These are phyloP conservation scores for Dryocosmus kuriphilus DNA, from an alignment of 2,888 invertebrate species.

Conservation along the genomic window DNA sequence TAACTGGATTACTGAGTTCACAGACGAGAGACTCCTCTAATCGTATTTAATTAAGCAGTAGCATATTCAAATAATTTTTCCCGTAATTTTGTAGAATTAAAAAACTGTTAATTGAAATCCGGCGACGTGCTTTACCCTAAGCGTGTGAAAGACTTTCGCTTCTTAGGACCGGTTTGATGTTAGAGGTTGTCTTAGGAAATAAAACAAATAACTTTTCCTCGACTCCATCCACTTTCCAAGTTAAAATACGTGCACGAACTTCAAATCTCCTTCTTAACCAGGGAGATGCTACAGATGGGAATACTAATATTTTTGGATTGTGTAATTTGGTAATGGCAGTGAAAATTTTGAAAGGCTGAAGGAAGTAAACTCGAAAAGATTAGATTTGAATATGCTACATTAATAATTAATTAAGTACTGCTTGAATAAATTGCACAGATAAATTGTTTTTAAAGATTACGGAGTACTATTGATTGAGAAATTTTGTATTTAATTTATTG, in stretches of 20 bases:
- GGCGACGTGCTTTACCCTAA: not conserved
- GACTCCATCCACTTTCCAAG: not conserved
- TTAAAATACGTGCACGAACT: not conserved
- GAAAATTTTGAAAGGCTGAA: not conserved
- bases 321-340: not conserved
- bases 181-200: not conserved
- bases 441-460: not conserved
- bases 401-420: no score
- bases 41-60: constrained; percentile 52
- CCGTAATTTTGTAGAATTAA: not conserved
- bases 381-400: not conserved
- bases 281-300: not conserved
- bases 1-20: constrained; percentile 63
- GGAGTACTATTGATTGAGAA: not conserved
- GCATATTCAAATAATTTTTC: constrained; percentile 36
- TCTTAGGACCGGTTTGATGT: not conserved
- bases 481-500: not conserved
- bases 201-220: not conserved
- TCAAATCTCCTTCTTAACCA: not conserved
- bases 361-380: not conserved
- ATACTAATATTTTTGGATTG: not conserved
- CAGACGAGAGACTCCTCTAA: constrained; percentile 64
- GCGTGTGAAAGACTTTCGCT: not conserved
- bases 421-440: no score
- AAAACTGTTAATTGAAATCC: constrained; percentile 40